Evolutionary conservation across 2,888 invertebrate species (phyloP), one percentile per base, ranked within the genome.

Genomic region (Troides aeacus): DNA sequence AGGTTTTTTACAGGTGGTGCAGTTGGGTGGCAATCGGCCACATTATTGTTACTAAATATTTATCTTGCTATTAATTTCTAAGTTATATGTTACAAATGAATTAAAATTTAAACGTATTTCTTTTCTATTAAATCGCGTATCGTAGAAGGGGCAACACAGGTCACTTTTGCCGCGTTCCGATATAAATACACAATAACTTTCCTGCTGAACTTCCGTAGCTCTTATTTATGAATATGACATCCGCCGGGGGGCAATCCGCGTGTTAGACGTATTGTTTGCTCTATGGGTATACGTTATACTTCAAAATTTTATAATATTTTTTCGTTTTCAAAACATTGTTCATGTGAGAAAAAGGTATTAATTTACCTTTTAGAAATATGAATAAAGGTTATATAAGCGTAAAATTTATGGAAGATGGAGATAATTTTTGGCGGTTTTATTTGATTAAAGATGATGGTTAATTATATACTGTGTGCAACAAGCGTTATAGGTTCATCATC

Each of bases 171-270:
- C 76, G 78, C 79, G 77, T 78, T 80, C 81, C 79, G 78, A 79
- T 81, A 84, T 88, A 88, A 87, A 89, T 87, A 89, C 82, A 82
- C 83, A 86, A 89, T 88, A 89, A 88, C 84, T 86, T 86, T 81
- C 75, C 82, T 89, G 87, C 88, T 88, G 87, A 90, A 89, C 81
- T 87, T 88, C 85, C 81, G 78, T 78, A 87, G 86, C 87, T 87
- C 81, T 87, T 87, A 86, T 90, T 90, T 89, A 89, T 89, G 88
- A 84, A 85, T 81, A 84, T 84, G 79, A 79, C 81, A 75, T 76
- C 76, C 81, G 82, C 82, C 81, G 74, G 77, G 84, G 82, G 83
- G 82, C 79, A 36, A 58, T 68, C 63, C 50, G 46, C 58, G 42
- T 63, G 46, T 58, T 21, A 23, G 63, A 63, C 63, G 24, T n/a